Conservation (phyloP, 2,113 vertebrate species). For the Cyprinodon brontotheroides region DNA sequence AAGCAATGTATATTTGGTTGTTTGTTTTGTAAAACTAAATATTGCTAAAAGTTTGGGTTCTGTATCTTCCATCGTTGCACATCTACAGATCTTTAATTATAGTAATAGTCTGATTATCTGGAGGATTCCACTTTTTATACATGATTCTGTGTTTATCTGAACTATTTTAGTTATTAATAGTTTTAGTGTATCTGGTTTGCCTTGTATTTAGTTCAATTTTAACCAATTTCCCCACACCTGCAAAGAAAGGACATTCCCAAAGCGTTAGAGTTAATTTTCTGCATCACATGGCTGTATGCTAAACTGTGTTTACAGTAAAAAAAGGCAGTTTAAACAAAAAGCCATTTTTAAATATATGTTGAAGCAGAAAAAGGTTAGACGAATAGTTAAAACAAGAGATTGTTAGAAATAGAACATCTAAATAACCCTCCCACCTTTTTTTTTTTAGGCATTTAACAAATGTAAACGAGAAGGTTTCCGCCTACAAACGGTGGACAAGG, state of each 20-base stretch:
- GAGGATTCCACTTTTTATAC: no score
- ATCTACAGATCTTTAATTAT: no score
- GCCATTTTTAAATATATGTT: background rate
- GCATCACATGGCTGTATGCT: background rate
- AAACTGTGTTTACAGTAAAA: background rate
- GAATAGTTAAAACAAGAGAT: background rate
- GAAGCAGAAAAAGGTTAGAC: background rate
- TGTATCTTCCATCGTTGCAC: background rate
- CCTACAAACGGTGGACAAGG: constrained; percentile 93
- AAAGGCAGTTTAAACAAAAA: background rate
- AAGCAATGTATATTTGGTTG: no score
- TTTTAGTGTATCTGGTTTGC: no score
- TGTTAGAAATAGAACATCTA: background rate
- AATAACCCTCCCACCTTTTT: background rate
- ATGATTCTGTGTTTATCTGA: background rate
- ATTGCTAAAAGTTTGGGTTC: background rate
- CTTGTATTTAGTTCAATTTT: no score
- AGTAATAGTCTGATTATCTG: no score
- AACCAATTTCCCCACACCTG: no score
- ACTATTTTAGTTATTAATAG: background rate
- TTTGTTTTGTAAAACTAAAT: no score
- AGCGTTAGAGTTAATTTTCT: background rate
- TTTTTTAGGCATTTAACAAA: constrained; percentile 93
- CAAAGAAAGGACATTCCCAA: no score
- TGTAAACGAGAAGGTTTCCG: constrained; percentile 98